Base-by-base conservation (phyloP, 1,140 invertebrate genomes). In the Steinernema khuongi region DNA sequence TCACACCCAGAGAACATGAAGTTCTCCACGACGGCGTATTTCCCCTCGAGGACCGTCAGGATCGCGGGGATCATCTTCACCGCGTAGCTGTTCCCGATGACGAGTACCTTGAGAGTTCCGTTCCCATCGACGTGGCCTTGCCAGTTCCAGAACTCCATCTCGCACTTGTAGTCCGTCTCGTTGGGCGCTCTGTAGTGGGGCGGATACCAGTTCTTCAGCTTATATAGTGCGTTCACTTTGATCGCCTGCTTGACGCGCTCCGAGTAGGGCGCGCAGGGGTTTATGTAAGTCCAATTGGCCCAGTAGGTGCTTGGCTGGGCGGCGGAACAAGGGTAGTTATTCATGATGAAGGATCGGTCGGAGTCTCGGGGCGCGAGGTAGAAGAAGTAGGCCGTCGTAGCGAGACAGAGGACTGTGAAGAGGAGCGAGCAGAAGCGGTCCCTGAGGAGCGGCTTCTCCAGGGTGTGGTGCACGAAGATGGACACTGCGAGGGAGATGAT, bases 1-100 rank as follows among this genome's bases (percentile, higher is more conserved):
- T 60, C 50, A 60, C 50, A 60, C 14, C 50, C 50, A 17, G 50
- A 60, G 50, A 14, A 60, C 50, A 60, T 60, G 50, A 60, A 60
- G 19, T 60, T 60, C 7, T 60, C 50, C 11, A 60, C 4, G 19
- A 60, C 19, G 50, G 50, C 50, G 50, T n/a, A 14, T 11, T 60
- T 2, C 11, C 7, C 19, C 2, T 60, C 26, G 14, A 60, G 22
- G 26, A 22, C 11, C 14, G 7, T 60, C 14, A n/a, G 26, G 50
- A 60, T 60, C 14, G 50, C 50, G 11, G 50, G 50, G 19, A 60
- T 60, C 14, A 60, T 14, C 22, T 60, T 60, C 14, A 60, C 19
- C 50, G 50, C 50, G 50, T 60, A 60, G 22, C 50, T 60, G 50
- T 60, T 60, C 7, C 50, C 50, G 50, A 60, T 60, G 14, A 60